phyloP scores from a whole-genome alignment of 2,113 vertebrate genomes.

The Microtus richardsoni region DNA sequence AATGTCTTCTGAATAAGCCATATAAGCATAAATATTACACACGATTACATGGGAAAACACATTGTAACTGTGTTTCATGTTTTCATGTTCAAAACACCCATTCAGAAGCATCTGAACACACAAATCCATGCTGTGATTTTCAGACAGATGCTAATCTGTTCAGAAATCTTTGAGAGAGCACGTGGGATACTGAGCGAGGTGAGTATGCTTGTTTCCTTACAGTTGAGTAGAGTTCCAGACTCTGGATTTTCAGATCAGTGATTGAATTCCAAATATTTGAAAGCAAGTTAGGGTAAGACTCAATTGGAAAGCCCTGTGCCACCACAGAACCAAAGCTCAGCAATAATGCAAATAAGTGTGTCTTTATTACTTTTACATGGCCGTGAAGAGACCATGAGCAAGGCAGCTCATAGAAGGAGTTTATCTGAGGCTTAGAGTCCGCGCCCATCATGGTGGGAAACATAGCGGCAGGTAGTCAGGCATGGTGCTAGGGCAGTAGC shows the following conservation, averaged over 20 bases:
- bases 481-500: background rate
- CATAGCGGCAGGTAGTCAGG: background rate
- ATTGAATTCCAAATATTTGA: background rate
- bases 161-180: background rate
- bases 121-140: background rate
- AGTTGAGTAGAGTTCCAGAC: background rate
- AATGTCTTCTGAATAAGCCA: background rate
- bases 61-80: background rate
- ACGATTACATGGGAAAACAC: background rate
- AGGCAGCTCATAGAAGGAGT: background rate
- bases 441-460: too few species aligned
- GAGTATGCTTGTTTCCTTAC: background rate
- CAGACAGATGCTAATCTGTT: background rate
- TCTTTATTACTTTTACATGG: too few species aligned
- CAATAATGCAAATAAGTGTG: background rate
- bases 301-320: background rate
- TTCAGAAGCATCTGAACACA: background rate
- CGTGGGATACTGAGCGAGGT: background rate
- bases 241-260: background rate
- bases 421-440: background rate
- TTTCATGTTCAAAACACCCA: background rate
- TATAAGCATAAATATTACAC: background rate
- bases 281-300: background rate
- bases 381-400: background rate
- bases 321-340: background rate